Conservation (phyloP, 2,888 invertebrate species). For the Latheticus oryzae region DNA sequence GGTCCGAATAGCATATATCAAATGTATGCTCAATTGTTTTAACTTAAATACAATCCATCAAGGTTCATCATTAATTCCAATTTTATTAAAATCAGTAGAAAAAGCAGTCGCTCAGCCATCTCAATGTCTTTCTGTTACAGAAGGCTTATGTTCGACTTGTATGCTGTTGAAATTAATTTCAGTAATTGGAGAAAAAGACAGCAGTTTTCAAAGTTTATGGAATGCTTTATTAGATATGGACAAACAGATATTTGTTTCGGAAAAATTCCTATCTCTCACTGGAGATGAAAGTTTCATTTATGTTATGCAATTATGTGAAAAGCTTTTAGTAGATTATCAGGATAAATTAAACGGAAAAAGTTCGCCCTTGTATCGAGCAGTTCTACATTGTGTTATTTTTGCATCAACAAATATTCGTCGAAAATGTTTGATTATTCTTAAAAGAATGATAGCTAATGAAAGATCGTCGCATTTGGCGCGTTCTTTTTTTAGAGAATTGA, state of each 20-base stretch:
- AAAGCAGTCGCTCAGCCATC: slow-evolving; percentile 80
- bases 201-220: slow-evolving; percentile 73
- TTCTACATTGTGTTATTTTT: slow-evolving; percentile 77
- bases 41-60: slow-evolving; percentile 68
- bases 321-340: slow-evolving; percentile 76
- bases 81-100: slow-evolving; percentile 78
- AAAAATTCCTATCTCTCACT: slow-evolving; percentile 80
- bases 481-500: slow-evolving; percentile 75
- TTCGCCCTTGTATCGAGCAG: slow-evolving; percentile 76
- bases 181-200: slow-evolving; percentile 64
- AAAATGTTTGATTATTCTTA: slow-evolving; percentile 72
- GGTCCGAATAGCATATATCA: slow-evolving; percentile 83
- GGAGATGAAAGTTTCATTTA: slow-evolving; percentile 77
- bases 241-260: slow-evolving; percentile 84
- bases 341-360: slow-evolving; percentile 74
- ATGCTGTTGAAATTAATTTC: slow-evolving; percentile 74
- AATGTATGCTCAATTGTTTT: slow-evolving; percentile 77
- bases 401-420: slow-evolving; percentile 73
- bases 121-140: slow-evolving; percentile 76
- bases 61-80: slow-evolving; percentile 69
- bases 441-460: slow-evolving; percentile 70
- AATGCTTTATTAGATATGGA: slow-evolving; percentile 78
- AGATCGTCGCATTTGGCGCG: slow-evolving; percentile 74
- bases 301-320: slow-evolving; percentile 80
- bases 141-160: slow-evolving; percentile 78